Evolutionary conservation across 2,888 invertebrate genomes (phyloP).

Genomic region (Conistra vaccinii): DNA sequence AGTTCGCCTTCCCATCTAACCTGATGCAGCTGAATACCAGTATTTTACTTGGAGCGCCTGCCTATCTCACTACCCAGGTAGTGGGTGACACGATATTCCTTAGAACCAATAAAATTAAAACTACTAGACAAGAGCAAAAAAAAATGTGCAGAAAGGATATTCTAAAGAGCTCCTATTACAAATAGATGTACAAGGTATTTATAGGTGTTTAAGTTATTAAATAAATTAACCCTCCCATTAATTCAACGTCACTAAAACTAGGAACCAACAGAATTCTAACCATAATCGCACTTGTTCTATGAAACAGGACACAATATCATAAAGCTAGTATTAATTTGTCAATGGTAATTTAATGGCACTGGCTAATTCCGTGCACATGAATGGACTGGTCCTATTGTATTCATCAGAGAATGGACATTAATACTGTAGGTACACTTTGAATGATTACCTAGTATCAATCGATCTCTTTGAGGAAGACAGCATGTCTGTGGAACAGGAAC

Average conservation of each 20-base stretch:
- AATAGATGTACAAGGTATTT: too few species aligned
- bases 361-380: conserved; percentile 29
- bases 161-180: too few species aligned
- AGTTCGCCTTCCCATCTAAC: neutral
- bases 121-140: too few species aligned
- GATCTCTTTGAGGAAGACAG: neutral
- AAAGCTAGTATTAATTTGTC: conserved; percentile 18
- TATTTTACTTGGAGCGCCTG: neutral
- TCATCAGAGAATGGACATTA: conserved; percentile 28
- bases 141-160: too few species aligned
- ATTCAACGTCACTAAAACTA: neutral
- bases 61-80: neutral
- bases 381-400: conserved; percentile 18
- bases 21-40: neutral
- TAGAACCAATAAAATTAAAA: neutral
- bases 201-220: too few species aligned
- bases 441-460: conserved; percentile 14
- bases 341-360: conserved; percentile 12
- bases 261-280: neutral
- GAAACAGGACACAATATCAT: conserved; percentile 23
- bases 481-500: neutral
- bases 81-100: neutral
- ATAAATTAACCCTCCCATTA: neutral
- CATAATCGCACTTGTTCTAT: neutral
- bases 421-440: conserved; percentile 9